phyloP scores from a whole-genome alignment of 1,140 invertebrate species.

The Paraescarpia echinospica region DNA sequence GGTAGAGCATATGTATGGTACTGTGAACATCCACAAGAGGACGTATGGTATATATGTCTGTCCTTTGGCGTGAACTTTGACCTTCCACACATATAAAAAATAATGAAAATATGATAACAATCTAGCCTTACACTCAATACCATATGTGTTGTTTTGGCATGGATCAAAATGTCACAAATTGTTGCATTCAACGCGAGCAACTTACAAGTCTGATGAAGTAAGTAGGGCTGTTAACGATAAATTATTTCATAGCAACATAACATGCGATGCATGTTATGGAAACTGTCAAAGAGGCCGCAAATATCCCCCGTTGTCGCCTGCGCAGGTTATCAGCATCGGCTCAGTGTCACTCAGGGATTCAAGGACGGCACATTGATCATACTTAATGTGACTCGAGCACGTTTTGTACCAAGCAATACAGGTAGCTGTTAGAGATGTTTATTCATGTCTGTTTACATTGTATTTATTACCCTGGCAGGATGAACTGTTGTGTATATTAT shows the following conservation, averaged over 20 bases:
- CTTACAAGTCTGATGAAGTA: neutral
- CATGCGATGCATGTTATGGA: neutral
- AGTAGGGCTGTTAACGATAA: neutral
- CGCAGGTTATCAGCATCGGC: neutral
- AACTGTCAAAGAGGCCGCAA: neutral
- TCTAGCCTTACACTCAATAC: neutral
- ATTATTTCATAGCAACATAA: neutral
- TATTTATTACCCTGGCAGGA: neutral
- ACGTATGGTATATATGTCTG: neutral
- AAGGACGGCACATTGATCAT: conserved; percentile 1
- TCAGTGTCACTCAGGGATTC: conserved; percentile 3
- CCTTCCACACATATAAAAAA: neutral
- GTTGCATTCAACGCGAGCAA: neutral
- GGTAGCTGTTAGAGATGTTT: neutral
- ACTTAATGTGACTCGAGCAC: neutral
- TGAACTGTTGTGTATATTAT: conserved; percentile 1
- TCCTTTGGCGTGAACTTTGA: neutral
- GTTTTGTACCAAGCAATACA: conserved; percentile 5
- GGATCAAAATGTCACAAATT: neutral
- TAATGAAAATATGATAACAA: neutral
- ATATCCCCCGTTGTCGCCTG: neutral
- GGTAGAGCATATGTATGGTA: neutral
- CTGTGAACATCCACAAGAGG: neutral
- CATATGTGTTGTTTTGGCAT: neutral
- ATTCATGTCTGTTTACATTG: neutral